Evolutionary conservation across 1,140 invertebrate species (phyloP), one percentile per base, ranked within the genome.

Genomic region (Brachionus rubens): DNA sequence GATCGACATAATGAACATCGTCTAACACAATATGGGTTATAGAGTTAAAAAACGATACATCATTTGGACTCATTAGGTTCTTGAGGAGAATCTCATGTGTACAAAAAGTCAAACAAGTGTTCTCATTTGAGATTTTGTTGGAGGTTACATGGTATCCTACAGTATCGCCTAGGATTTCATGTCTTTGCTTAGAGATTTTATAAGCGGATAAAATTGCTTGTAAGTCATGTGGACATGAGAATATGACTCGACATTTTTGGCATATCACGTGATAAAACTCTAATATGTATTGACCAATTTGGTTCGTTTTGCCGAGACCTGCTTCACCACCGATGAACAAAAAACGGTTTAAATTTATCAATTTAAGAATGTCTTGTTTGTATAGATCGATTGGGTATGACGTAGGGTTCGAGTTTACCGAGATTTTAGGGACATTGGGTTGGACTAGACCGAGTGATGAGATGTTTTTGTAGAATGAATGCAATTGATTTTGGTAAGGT

Each of bases 1-100:
- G 88, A 83, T 97, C 94, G 0, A 95, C 87, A 83, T 98, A 94
- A 83, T 97, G 94, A 59, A 96, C 89, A 86, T 98, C 96, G 82
- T 98, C 96, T 6, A 99, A 85, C 80, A 99, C 90, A 52, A 99
- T 86, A 82, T 98, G 94, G 0, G 93, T 93, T 2, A 95, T 86
- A 28, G 87, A 88, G 24, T 86, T 86, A 0, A 91, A 82, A 5
- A 43, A 43, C 24, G 16, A 9, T 14, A 89, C 86, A 3, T 87
- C 86, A 76, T 90, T 90, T 10, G 90, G 90, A 3, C 87, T 87
- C 89, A 94, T 93, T 28, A 96, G 84, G 2, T 91, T 93, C 52
- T 92, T 84, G 19, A 96, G 85, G 40, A 97, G 85, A 16, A 97
- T 91, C 1, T 93, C 93, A 83, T 91, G 92, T 12, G 93, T 97